Evolutionary conservation across 2,113 vertebrate species (phyloP).

Genomic region (Centropus unirufus): DNA sequence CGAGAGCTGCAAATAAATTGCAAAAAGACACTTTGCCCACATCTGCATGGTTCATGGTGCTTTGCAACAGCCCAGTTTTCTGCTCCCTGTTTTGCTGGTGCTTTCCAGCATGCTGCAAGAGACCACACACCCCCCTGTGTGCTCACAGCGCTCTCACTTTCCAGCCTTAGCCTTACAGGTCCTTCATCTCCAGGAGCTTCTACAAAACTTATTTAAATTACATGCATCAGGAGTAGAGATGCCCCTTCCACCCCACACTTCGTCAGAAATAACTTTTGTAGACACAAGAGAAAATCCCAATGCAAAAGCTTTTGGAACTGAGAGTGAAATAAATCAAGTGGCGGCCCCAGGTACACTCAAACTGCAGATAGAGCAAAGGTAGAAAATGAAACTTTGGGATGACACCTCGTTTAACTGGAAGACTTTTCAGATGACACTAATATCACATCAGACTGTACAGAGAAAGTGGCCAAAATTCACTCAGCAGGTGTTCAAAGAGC

Average conservation of each 20-base stretch:
- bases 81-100: neutral
- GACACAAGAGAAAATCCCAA: neutral
- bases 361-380: neutral
- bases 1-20: neutral
- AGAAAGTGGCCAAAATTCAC: neutral
- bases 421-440: neutral
- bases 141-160: accelerated
- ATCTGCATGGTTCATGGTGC: neutral
- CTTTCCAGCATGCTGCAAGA: accelerated
- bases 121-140: accelerated
- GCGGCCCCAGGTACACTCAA: neutral
- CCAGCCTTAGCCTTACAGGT: no score
- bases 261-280: neutral
- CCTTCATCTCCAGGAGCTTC: neutral
- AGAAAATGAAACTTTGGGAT: neutral
- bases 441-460: neutral
- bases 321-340: neutral
- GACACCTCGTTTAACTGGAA: neutral
- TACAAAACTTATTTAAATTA: neutral
- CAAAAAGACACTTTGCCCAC: neutral
- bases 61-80: neutral
- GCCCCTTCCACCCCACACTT: neutral
- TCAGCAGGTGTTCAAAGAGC: neutral
- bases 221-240: neutral
- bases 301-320: neutral